phyloP scores from a whole-genome alignment of 2,797 vertebrate genomes.

The Alectoris magna region DNA sequence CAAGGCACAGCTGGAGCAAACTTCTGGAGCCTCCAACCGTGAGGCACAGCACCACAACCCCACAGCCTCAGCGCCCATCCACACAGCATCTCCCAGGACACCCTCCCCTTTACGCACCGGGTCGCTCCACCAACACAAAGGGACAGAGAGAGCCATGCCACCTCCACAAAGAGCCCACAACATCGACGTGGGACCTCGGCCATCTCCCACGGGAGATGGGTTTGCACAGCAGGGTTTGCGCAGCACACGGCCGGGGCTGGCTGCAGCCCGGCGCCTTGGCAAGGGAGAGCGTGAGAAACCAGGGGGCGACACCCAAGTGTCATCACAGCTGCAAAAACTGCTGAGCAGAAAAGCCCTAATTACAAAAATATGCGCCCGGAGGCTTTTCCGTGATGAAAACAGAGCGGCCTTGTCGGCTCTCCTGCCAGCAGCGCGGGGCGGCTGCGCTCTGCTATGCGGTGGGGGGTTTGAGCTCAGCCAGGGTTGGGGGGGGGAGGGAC shows the following conservation, averaged over 20 bases:
- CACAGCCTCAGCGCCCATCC: too few species aligned
- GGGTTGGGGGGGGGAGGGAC: too few species aligned
- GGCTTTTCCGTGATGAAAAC: constrained; percentile 86
- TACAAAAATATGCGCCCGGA: constrained; percentile 91
- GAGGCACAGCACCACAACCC: not conserved
- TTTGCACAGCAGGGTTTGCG: constrained; percentile 61
- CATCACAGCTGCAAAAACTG: constrained; percentile 95
- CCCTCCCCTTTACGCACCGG: not conserved
- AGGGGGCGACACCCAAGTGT: constrained; percentile 92
- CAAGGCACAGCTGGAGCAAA: constrained; percentile 44
- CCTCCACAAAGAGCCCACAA: not conserved
- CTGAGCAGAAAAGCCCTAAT: constrained; percentile 91
- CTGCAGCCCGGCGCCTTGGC: constrained; percentile 82
- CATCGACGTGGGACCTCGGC: not conserved
- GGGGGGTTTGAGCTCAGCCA: constrained; percentile 64
- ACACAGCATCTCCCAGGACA: too few species aligned
- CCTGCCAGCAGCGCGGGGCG: constrained; percentile 76
- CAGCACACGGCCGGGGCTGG: constrained; percentile 84
- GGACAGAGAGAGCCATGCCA: not conserved
- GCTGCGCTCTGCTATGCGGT: constrained; percentile 77
- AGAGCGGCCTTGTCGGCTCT: constrained; percentile 82
- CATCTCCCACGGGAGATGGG: not conserved
- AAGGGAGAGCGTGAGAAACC: constrained; percentile 91
- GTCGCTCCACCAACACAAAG: too few species aligned
- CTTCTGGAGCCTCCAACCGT: constrained; percentile 42